phyloP scores from a whole-genome alignment of 2,888 invertebrate species.

The Cosmopolites sordidus region DNA sequence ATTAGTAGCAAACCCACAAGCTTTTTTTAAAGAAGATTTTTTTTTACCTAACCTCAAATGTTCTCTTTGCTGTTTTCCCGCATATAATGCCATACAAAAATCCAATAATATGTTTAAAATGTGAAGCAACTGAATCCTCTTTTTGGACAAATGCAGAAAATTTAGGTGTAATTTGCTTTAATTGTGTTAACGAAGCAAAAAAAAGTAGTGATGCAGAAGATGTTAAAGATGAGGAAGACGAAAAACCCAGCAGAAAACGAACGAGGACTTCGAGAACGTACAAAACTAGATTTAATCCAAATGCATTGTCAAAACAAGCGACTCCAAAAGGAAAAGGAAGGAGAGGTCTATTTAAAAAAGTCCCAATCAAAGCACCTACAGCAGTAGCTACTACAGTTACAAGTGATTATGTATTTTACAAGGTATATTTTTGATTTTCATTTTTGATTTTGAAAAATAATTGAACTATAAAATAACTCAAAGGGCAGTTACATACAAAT shows the following conservation, averaged over 20 bases:
- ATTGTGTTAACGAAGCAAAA: slow-evolving; percentile 60
- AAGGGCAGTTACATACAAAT: slow-evolving; percentile 78
- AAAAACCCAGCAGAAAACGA: slow-evolving; percentile 57
- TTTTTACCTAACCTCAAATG: too few species aligned
- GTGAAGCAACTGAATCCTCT: slow-evolving; percentile 63
- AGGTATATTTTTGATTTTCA: too few species aligned
- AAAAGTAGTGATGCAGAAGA: slow-evolving; percentile 39
- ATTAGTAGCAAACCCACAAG: too few species aligned
- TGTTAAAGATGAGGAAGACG: slow-evolving; percentile 45
- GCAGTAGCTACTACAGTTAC: slow-evolving; percentile 79
- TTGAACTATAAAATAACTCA: too few species aligned
- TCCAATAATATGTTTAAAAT: slow-evolving; percentile 68
- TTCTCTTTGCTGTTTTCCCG: too few species aligned
- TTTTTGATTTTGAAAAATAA: too few species aligned
- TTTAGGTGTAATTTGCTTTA: slow-evolving; percentile 69
- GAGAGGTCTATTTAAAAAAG: slow-evolving; percentile 72
- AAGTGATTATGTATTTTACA: slow-evolving; percentile 73
- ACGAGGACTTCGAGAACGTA: slow-evolving; percentile 55
- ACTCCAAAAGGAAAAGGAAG: slow-evolving; percentile 69
- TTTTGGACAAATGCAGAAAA: slow-evolving; percentile 73
- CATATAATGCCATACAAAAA: slow-evolving; percentile 47
- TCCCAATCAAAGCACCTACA: slow-evolving; percentile 74
- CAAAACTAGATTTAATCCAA: slow-evolving; percentile 48
- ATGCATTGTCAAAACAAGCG: slow-evolving; percentile 45
- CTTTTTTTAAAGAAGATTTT: too few species aligned